These are phyloP conservation scores for Rotaria socialis DNA, from an alignment of 2,888 invertebrate genomes.

Conservation along the genomic window DNA sequence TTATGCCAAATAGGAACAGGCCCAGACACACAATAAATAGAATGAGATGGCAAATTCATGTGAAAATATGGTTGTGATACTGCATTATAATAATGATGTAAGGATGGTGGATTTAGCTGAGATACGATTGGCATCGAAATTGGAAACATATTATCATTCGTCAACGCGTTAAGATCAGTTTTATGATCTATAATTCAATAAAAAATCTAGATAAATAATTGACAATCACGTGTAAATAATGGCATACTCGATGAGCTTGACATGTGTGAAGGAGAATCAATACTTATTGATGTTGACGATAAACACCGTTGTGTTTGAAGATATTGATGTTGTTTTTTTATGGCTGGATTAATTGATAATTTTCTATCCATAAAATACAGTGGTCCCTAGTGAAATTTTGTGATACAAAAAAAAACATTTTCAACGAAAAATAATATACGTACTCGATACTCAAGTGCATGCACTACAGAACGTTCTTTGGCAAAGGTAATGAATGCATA, in stretches of 20 bases:
- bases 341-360: background rate
- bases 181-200: background rate
- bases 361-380: constrained; percentile 6
- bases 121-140: background rate
- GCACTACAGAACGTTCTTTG: constrained; percentile 2
- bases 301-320: background rate
- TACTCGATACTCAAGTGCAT: constrained; percentile 16
- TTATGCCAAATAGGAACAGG: background rate
- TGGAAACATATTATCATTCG: too few species aligned
- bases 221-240: background rate
- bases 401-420: background rate
- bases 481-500: background rate
- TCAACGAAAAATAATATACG: background rate
- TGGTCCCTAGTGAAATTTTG: background rate
- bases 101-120: background rate
- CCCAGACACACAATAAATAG: background rate
- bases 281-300: background rate
- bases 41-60: background rate
- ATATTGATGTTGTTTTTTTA: background rate
- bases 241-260: background rate
- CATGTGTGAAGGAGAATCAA: background rate
- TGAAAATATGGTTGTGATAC: background rate
- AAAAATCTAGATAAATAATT: too few species aligned
- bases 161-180: background rate
- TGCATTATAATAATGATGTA: background rate